Evolutionary conservation across 35 echinoderm and acorn worm genomes (phyloP), one percentile per base, ranked within the genome.

Genomic region (Amphiura filiformis): DNA sequence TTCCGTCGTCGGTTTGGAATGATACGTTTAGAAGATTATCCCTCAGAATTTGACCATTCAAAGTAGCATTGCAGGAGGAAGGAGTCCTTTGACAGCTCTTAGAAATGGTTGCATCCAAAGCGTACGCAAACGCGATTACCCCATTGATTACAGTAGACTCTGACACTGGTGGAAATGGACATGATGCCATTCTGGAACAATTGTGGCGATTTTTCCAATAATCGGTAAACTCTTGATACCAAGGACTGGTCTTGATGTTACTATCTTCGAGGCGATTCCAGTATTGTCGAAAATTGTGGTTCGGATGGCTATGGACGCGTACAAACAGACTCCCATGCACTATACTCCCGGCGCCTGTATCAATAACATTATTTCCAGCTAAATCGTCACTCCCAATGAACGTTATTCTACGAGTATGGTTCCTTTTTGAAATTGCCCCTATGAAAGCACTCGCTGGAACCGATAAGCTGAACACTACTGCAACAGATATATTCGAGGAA

Each of bases 51-150:
- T 14, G 35, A 35, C 81, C 88, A 35, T 35, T 75, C 36, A 77
- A 78, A 14, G 33, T 70, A 22, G 37, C 34, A 52, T 42, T 65
- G 2, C n/a, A 34, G 56, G 22, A 13, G 61, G 17, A 40, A 20
- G 35, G 17, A 15, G 77, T 34, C n/a, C 26, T 70, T 47, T 47
- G 4, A 17, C 41, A 47, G 41, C 64, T 35, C 36, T 36, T 34
- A 23, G 11, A 44, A 34, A 65, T 39, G 26, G 79, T 89, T 39
- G 79, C 39, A 52, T 81, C 4, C 18, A 89, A 56, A 33, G 78
- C 87, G 49, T n/a, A 57, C 30, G 77, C 87, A 89, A 81, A 82
- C 0, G 78, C 79, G 37, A 82, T 61, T 20, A 89, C 78, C 22
- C 77, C 87, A 81, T 89, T 39, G 0, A 82, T 80, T 52, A 52